phyloP scores from a whole-genome alignment of 2,113 vertebrate species.

The Ciconia maguari region DNA sequence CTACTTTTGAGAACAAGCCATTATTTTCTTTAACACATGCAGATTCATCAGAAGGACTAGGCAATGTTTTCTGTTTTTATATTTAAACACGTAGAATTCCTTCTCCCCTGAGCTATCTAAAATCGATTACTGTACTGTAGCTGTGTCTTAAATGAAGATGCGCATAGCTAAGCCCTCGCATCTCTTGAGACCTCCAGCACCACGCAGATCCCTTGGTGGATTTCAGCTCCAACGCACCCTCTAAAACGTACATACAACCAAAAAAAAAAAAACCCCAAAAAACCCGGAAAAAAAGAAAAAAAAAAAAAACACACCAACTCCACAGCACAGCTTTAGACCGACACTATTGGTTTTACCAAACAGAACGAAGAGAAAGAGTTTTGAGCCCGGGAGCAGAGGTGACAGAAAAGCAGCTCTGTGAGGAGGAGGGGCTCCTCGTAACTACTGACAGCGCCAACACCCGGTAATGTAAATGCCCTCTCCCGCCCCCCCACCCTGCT shows the following conservation, averaged over 20 bases:
- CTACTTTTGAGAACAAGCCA: not conserved
- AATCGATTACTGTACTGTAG: not conserved
- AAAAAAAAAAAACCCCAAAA: not conserved
- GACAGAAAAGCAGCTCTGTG: not conserved
- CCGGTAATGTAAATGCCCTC: accelerated
- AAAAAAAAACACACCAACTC: not conserved
- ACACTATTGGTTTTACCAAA: not conserved
- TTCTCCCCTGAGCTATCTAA: not conserved
- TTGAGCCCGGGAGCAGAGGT: not conserved
- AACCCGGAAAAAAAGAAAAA: not conserved
- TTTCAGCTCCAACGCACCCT: not conserved
- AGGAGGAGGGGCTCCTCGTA: not conserved
- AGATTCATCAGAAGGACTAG: not conserved
- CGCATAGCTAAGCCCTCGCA: accelerated
- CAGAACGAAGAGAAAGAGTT: not conserved
- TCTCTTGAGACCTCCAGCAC: accelerated
- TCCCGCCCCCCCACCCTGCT: not conserved
- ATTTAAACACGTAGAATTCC: not conserved
- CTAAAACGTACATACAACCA: not conserved
- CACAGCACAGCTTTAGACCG: not conserved
- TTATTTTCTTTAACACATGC: not conserved
- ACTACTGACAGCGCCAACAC: accelerated
- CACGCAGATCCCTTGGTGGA: accelerated
- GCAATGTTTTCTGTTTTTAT: not conserved
- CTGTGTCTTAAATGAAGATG: not conserved